Evolutionary conservation across 2,797 vertebrate genomes (phyloP).

Genomic region (Nothura maculosa): DNA sequence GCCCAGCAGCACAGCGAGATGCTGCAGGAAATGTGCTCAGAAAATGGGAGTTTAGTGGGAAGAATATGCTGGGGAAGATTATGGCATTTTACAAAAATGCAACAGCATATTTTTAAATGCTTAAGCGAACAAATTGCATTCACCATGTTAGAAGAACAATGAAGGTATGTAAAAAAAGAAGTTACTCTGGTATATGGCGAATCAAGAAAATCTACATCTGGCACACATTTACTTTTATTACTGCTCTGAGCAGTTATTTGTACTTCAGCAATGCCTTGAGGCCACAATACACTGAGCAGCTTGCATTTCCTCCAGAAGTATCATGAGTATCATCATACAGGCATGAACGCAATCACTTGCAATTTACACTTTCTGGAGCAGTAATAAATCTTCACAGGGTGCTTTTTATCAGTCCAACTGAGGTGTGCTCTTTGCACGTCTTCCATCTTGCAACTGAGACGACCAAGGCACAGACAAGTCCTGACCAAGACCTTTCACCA

Average conservation of each 20-base stretch:
- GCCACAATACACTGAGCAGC: not conserved
- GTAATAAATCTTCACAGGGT: rapidly evolving
- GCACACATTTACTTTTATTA: not conserved
- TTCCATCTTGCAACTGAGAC: not conserved
- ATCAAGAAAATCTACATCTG: not conserved
- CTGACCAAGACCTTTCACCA: not conserved
- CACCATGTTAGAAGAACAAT: not conserved
- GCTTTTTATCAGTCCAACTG: not conserved
- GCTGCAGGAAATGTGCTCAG: not conserved
- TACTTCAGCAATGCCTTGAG: not conserved
- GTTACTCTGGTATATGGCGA: not conserved
- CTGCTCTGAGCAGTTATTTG: not conserved
- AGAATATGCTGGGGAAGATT: not conserved
- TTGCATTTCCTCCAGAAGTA: not conserved
- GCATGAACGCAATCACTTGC: rapidly evolving
- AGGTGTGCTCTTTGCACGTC: rapidly evolving
- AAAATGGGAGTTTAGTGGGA: not conserved
- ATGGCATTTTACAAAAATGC: not conserved
- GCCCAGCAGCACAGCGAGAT: not conserved
- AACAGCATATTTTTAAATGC: not conserved
- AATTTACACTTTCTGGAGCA: not conserved
- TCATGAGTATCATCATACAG: too few relatives aligned
- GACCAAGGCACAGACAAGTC: not conserved
- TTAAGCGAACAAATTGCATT: not conserved
- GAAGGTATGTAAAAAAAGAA: not conserved